Evolutionary conservation across 2,888 invertebrate genomes (phyloP).

Genomic region (Celastrina argiolus): DNA sequence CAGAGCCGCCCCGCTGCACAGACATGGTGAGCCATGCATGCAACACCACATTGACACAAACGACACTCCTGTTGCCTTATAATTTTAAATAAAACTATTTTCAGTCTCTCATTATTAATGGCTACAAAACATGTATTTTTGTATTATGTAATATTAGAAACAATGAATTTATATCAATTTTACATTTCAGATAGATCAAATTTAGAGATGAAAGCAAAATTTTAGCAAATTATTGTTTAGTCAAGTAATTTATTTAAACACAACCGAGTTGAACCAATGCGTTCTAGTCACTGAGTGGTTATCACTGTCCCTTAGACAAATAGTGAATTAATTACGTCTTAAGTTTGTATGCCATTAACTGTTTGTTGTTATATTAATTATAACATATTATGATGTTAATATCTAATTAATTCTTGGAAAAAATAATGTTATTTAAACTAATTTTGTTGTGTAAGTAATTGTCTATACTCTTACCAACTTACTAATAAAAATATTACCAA

Average conservation of each 20-base stretch:
- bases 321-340: not conserved
- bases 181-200: not conserved
- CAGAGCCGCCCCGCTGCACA: constrained; percentile 57
- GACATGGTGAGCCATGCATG: constrained; percentile 45
- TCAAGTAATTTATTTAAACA: not conserved
- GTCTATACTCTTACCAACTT: too few species aligned
- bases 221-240: not conserved
- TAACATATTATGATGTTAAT: not conserved
- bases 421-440: not conserved
- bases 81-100: not conserved
- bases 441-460: too few species aligned
- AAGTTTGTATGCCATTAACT: not conserved
- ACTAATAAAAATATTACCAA: too few species aligned
- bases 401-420: not conserved
- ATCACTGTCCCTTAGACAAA: not conserved
- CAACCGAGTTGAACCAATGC: not conserved
- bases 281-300: not conserved
- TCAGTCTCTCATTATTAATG: not conserved
- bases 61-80: not conserved
- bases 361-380: not conserved
- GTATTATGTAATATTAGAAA: not conserved
- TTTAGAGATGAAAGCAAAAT: not conserved
- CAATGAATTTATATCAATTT: not conserved
- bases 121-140: not conserved
- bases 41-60: constrained; percentile 49